phyloP scores from a whole-genome alignment of 2,113 vertebrate genomes.

The Bungarus multicinctus region DNA sequence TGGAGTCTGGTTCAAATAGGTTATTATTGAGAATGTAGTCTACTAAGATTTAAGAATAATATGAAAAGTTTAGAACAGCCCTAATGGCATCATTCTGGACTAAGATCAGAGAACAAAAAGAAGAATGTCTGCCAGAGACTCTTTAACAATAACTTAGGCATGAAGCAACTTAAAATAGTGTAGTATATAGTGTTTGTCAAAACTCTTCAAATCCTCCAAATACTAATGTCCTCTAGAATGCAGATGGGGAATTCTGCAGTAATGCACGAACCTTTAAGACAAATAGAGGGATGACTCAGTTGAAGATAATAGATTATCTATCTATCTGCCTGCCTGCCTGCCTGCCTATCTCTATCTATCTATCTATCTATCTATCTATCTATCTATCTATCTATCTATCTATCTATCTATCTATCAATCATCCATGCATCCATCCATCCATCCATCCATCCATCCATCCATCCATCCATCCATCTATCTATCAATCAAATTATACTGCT shows the following conservation, averaged over 20 bases:
- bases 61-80: not conserved
- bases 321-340: no score
- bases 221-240: not conserved
- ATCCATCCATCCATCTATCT: not conserved
- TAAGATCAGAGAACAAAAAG: not conserved
- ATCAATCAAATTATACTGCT: not conserved
- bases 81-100: not conserved
- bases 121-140: not conserved
- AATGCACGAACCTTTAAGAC: not conserved
- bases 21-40: not conserved
- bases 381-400: no score
- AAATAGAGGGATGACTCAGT: not conserved
- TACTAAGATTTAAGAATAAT: not conserved
- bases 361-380: no score
- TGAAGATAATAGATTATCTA: not conserved
- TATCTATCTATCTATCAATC: no score
- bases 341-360: no score
- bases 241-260: not conserved
- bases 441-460: not conserved
- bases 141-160: not conserved
- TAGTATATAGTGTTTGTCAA: not conserved
- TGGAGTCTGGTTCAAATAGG: not conserved
- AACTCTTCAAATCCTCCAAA: not conserved
- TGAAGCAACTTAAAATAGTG: not conserved
- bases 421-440: no score